Percentiles rank a stretch among this genome's conserved stretches.
Conservation (phyloP, 2,888 invertebrate genomes). For the Synergus japonicus region DNA sequence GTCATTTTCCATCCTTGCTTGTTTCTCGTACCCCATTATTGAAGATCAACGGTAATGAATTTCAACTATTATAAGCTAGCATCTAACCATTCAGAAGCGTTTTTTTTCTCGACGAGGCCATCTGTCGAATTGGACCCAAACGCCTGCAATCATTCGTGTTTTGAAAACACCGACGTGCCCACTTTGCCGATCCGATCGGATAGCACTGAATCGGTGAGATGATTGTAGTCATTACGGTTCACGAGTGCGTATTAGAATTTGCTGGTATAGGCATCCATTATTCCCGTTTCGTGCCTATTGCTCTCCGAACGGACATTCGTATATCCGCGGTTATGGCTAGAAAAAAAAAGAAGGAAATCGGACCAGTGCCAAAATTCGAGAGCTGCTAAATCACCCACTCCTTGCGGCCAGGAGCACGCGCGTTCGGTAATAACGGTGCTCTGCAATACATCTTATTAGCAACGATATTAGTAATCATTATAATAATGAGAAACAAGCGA, state of each 20-base stretch:
- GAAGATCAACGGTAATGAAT: slow-evolving; percentile 58
- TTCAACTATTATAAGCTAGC: slow-evolving; percentile 60
- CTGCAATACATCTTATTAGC: slow-evolving; percentile 39
- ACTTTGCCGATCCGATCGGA: slow-evolving; percentile 68
- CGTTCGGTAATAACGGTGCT: slow-evolving; percentile 42
- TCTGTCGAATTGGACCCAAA: slow-evolving; percentile 60
- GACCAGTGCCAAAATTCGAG: slow-evolving; percentile 44
- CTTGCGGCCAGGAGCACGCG: slow-evolving; percentile 52
- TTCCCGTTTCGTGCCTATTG: slow-evolving; percentile 56
- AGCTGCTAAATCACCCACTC: slow-evolving; percentile 47
- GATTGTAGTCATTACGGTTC: slow-evolving; percentile 73
- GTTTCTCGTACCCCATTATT: slow-evolving; percentile 42
- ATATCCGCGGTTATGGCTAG: slow-evolving; percentile 18
- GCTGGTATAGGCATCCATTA: slow-evolving; percentile 56
- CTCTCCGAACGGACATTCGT: slow-evolving; percentile 46
- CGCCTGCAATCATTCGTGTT: slow-evolving; percentile 66
- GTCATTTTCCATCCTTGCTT: slow-evolving; percentile 6
- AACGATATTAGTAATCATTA: slow-evolving; percentile 35
- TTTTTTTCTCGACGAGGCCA: slow-evolving; percentile 57
- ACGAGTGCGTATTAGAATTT: slow-evolving; percentile 67
- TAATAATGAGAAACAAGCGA: slow-evolving; percentile 29
- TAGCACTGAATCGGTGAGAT: slow-evolving; percentile 71
- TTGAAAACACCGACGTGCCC: slow-evolving; percentile 68
- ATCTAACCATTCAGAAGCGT: slow-evolving; percentile 44
- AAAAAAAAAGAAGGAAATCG: slow-evolving; percentile 28